These are phyloP conservation scores for Eolophus roseicapilla DNA, from an alignment of 2,113 vertebrate genomes.

Conservation along the genomic window DNA sequence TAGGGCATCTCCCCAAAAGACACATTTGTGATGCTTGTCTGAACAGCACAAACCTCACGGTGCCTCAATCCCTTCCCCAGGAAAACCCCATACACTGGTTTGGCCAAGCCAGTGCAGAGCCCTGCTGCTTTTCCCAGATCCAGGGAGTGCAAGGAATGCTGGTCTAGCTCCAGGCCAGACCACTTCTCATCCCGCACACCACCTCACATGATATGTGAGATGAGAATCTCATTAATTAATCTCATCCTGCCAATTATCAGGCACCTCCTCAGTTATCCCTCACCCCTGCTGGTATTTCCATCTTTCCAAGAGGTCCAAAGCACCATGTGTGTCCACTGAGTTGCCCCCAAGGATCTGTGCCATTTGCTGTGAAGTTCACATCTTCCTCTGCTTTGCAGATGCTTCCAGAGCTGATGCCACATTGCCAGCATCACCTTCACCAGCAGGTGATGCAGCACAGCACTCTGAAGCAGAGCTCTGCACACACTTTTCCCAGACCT, in stretches of 20 bases:
- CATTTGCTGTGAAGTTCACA: rapidly evolving
- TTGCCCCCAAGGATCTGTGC: rapidly evolving
- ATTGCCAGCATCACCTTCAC: background rate
- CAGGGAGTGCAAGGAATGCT: background rate
- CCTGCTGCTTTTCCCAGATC: background rate
- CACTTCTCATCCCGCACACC: background rate
- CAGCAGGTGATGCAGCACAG: no score
- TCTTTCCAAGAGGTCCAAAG: background rate
- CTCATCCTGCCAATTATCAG: background rate
- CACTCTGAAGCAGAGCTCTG: background rate
- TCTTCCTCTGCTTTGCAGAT: background rate
- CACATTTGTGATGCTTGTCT: rapidly evolving
- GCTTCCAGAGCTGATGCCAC: background rate
- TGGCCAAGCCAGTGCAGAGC: background rate
- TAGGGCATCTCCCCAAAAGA: background rate
- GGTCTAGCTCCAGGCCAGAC: background rate
- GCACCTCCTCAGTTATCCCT: background rate
- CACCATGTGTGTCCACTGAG: rapidly evolving
- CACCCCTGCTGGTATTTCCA: background rate
- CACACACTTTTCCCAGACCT: background rate
- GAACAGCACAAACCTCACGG: rapidly evolving
- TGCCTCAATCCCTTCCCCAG: no score
- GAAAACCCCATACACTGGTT: background rate
- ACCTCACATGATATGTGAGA: background rate
- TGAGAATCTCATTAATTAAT: background rate